Percentiles rank a stretch among this genome's conserved stretches.
These are phyloP conservation scores for Zelostemma sp. DNA, from an alignment of 1,140 invertebrate genomes.

Conservation along the genomic window DNA sequence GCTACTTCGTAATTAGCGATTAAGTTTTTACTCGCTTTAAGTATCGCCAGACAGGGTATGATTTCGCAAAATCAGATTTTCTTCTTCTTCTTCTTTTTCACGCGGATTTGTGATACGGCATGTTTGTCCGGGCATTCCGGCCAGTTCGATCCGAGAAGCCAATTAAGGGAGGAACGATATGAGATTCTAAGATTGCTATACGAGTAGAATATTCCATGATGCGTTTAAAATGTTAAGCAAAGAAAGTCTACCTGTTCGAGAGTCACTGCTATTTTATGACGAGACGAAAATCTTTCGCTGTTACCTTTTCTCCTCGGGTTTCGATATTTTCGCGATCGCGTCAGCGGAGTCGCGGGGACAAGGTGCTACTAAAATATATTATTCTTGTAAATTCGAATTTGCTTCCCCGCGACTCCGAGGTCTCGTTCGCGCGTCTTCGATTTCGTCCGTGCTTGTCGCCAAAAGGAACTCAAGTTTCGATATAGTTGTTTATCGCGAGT, in stretches of 20 bases:
- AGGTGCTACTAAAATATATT: slow-evolving; percentile 26
- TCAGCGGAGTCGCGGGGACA: slow-evolving; percentile 23
- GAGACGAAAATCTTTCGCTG: slow-evolving; percentile 11
- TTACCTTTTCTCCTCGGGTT: slow-evolving; percentile 2
- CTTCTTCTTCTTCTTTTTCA: too few relatives aligned
- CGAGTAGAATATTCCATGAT: slow-evolving; percentile 5
- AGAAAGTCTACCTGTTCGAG: neutral
- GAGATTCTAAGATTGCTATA: slow-evolving; percentile 7
- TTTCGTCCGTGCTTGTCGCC: slow-evolving; percentile 19
- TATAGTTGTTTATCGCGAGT: slow-evolving; percentile 33
- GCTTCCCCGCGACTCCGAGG: slow-evolving; percentile 26
- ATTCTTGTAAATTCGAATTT: slow-evolving; percentile 13
- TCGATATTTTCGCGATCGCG: neutral
- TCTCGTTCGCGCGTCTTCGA: slow-evolving; percentile 11
- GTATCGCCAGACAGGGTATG: slow-evolving; percentile 29
- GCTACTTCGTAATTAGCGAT: slow-evolving; percentile 11
- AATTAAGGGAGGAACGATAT: neutral
- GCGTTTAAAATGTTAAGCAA: slow-evolving; percentile 10
- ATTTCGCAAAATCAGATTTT: slow-evolving; percentile 21
- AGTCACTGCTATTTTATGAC: neutral
- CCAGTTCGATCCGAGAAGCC: slow-evolving; percentile 14
- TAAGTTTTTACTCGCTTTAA: slow-evolving; percentile 27
- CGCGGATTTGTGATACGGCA: slow-evolving; percentile 4
- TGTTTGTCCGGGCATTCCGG: slow-evolving; percentile 18
- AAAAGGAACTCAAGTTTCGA: slow-evolving; percentile 43